Evolutionary conservation across 2,113 vertebrate genomes (phyloP).

Genomic region (Antigone vipio): DNA sequence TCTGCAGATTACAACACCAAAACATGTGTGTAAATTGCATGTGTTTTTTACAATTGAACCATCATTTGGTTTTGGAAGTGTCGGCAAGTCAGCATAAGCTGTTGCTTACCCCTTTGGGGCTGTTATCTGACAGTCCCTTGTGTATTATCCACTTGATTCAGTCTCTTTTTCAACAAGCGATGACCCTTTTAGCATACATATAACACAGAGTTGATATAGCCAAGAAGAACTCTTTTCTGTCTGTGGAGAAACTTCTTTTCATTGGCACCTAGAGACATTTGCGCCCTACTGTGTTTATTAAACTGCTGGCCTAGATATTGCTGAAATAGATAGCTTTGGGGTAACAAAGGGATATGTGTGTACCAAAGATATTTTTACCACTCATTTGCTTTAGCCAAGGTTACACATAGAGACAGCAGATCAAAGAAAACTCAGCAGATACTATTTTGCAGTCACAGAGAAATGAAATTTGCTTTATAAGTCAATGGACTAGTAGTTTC

Average conservation of each 20-base stretch:
- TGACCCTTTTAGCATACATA: neutral
- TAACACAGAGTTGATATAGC: neutral
- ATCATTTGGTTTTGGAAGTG: neutral
- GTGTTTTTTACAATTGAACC: neutral
- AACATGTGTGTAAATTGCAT: neutral
- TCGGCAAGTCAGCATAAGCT: neutral
- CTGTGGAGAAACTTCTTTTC: neutral
- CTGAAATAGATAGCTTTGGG: neutral
- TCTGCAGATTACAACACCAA: neutral
- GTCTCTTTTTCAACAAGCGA: neutral
- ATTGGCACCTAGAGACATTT: neutral
- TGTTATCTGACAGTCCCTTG: neutral
- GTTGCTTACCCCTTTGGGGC: neutral
- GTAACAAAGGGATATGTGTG: neutral
- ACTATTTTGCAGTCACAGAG: neutral
- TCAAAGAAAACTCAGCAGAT: neutral
- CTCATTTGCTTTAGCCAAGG: neutral
- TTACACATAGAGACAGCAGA: neutral
- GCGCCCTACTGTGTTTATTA: neutral
- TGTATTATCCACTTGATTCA: neutral
- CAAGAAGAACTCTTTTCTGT: neutral
- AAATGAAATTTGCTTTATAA: slow-evolving; percentile 17
- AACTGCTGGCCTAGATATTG: neutral
- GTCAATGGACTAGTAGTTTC: neutral
- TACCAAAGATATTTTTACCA: neutral